A percentile compares a stretch with the other conserved stretches of the same genome.
These are phyloP conservation scores for Valencia hispanica DNA, from an alignment of 2,797 vertebrate genomes.

Conservation along the genomic window DNA sequence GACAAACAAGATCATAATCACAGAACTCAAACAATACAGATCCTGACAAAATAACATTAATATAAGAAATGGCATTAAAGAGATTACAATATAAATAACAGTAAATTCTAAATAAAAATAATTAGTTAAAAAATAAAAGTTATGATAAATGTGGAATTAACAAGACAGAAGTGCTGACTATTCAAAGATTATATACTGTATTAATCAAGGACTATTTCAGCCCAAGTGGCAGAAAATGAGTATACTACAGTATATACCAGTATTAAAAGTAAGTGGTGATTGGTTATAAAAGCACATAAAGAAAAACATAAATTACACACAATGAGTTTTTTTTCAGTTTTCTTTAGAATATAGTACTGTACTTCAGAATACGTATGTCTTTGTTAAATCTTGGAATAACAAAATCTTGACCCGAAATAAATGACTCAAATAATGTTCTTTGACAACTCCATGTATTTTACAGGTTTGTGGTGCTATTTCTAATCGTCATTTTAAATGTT, in stretches of 20 bases:
- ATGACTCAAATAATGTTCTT: background rate
- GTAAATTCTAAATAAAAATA: background rate
- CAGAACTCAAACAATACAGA: background rate
- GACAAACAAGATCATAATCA: background rate
- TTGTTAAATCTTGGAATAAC: no score
- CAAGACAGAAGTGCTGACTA: background rate
- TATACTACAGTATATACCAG: background rate
- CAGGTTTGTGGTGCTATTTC: slow-evolving; percentile 61
- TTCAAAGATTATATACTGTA: background rate
- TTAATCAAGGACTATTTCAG: background rate
- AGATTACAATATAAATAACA: background rate
- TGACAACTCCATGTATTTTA: slow-evolving; percentile 10
- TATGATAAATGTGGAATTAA: background rate
- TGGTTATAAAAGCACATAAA: background rate
- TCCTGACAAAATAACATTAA: background rate
- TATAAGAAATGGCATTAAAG: background rate
- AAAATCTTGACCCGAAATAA: no score
- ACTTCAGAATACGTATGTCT: background rate
- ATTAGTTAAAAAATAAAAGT: background rate
- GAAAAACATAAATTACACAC: background rate
- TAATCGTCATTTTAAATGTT: slow-evolving; percentile 54
- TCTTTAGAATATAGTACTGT: background rate
- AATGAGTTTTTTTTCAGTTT: background rate
- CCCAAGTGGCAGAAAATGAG: background rate
- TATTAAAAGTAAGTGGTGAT: background rate